A percentile compares a stretch with the other conserved stretches of the same genome.
phyloP scores from a whole-genome alignment of 1,140 invertebrate genomes.

The Drosophila seguyi region DNA sequence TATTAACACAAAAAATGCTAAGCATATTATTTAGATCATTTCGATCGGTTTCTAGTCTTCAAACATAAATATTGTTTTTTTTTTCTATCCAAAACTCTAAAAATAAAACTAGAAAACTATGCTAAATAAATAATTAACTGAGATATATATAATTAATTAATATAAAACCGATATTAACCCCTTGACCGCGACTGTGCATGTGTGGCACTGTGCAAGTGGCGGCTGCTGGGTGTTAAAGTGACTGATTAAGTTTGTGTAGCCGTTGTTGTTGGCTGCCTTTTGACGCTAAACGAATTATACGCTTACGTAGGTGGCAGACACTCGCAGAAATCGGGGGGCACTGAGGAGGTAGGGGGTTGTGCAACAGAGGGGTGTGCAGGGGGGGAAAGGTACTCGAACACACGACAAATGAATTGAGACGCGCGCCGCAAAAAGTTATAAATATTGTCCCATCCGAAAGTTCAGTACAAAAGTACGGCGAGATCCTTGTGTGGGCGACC shows the following conservation, averaged over 20 bases:
- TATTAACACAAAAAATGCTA: no score
- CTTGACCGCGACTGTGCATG: neutral
- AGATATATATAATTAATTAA: neutral
- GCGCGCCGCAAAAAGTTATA: constrained; percentile 77
- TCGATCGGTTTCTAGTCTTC: no score
- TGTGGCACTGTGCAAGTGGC: constrained; percentile 58
- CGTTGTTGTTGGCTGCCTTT: constrained; percentile 53
- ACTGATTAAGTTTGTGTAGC: constrained; percentile 79
- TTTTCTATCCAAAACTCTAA: neutral
- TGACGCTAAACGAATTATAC: constrained; percentile 82
- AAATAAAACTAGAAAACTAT: neutral
- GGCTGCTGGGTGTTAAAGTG: constrained; percentile 75
- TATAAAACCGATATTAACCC: neutral
- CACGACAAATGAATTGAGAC: constrained; percentile 82
- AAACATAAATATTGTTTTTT: no score
- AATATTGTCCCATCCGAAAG: constrained; percentile 68
- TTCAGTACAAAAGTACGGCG: constrained; percentile 17
- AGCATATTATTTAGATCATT: no score
- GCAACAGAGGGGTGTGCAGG: no score
- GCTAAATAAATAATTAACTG: neutral
- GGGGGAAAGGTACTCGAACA: constrained; percentile 11
- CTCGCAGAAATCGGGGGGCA: constrained; percentile 51
- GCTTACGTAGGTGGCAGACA: constrained; percentile 82
- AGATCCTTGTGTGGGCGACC: constrained; percentile 44
- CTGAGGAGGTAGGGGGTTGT: neutral